Evolutionary conservation across 2,113 vertebrate genomes (phyloP).

Genomic region (Gopherus flavomarginatus): DNA sequence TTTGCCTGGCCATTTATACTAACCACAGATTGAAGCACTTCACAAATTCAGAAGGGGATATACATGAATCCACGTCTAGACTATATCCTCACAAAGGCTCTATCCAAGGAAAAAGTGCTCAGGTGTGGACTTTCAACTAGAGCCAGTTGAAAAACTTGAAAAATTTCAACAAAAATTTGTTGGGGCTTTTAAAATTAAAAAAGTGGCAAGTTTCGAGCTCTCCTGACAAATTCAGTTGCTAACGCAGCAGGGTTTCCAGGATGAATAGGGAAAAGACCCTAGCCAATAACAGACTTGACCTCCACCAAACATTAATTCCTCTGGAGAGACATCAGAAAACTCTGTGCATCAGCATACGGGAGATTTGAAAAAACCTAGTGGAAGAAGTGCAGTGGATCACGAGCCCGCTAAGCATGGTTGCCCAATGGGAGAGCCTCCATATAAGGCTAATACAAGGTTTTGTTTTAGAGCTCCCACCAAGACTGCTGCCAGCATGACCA

Average conservation of each 20-base stretch:
- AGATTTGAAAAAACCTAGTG: accelerated
- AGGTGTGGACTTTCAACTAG: not conserved
- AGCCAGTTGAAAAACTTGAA: not conserved
- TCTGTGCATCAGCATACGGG: accelerated
- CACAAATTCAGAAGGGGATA: not conserved
- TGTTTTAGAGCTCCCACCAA: not conserved
- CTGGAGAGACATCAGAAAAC: accelerated
- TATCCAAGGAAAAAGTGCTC: not conserved
- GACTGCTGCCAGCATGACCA: not conserved
- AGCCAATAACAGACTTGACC: not conserved
- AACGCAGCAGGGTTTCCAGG: not conserved
- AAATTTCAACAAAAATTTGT: not conserved
- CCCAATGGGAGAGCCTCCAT: not conserved
- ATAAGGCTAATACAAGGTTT: not conserved
- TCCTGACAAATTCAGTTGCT: not conserved
- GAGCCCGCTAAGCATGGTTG: not conserved
- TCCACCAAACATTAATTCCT: not conserved
- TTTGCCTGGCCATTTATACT: not conserved
- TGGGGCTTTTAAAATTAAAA: not conserved
- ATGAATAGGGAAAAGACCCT: not conserved
- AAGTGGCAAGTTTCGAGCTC: not conserved
- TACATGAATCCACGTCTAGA: not conserved
- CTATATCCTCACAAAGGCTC: not conserved
- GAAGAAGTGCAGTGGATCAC: not conserved
- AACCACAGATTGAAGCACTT: not conserved